These are phyloP conservation scores for Chymomyza procnemis DNA, from an alignment of 2,888 invertebrate species.

Conservation along the genomic window DNA sequence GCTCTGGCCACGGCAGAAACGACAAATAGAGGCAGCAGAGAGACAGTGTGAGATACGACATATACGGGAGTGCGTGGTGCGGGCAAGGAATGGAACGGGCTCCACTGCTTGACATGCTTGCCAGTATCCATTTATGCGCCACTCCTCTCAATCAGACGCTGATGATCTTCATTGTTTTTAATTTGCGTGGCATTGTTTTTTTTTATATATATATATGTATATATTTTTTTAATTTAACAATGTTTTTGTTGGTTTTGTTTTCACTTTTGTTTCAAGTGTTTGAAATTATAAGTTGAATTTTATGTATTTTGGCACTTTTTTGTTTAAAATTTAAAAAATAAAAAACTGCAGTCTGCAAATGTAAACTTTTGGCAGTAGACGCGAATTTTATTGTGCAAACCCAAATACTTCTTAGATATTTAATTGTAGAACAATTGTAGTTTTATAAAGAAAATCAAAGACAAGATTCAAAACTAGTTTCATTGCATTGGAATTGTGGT, in stretches of 20 bases:
- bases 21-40: not conserved
- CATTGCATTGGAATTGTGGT: too few relatives aligned
- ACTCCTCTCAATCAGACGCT: constrained; percentile 64
- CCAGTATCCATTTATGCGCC: constrained; percentile 55
- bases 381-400: too few relatives aligned
- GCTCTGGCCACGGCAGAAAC: constrained; percentile 20
- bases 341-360: too few relatives aligned
- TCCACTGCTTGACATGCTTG: constrained; percentile 49
- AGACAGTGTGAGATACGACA: not conserved
- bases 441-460: too few relatives aligned
- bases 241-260: constrained; percentile 3
- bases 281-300: constrained; percentile 11
- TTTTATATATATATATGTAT: too few relatives aligned
- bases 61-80: not conserved
- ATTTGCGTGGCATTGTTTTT: constrained; percentile 39
- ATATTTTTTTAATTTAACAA: not conserved
- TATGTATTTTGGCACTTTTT: too few relatives aligned
- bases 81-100: constrained; percentile 11
- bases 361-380: too few relatives aligned
- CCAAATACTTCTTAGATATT: too few relatives aligned
- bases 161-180: constrained; percentile 70
- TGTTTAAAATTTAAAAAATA: too few relatives aligned
- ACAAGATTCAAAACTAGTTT: too few relatives aligned
- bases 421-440: too few relatives aligned
- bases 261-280: constrained; percentile 4